Evolutionary conservation across 2,888 invertebrate genomes (phyloP).

Genomic region (Platycheirus albimanus): DNA sequence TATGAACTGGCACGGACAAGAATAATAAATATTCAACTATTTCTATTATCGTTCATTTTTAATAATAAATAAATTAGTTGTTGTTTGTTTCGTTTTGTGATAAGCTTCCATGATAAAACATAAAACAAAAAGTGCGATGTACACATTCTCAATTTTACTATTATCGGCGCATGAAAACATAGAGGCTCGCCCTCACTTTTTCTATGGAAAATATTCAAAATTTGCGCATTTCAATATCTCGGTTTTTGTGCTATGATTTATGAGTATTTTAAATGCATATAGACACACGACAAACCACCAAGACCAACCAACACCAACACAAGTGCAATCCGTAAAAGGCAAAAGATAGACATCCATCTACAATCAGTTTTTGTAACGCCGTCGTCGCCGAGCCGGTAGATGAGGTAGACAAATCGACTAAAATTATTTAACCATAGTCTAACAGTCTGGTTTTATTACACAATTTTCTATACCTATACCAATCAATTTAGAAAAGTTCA

Average conservation of each 20-base stretch:
- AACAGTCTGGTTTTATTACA: constrained; percentile 64
- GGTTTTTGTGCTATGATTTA: constrained; percentile 63
- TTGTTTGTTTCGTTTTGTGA: constrained; percentile 30
- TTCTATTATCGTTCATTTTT: not conserved
- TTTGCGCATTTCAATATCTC: constrained; percentile 71
- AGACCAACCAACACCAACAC: constrained; percentile 33
- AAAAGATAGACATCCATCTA: constrained; percentile 64
- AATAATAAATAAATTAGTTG: too few relatives aligned
- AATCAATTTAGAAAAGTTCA: constrained; percentile 37
- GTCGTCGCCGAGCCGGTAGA: constrained; percentile 66
- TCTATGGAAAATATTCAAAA: constrained; percentile 59
- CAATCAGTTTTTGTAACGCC: constrained; percentile 71
- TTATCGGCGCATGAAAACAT: constrained; percentile 65
- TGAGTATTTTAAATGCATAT: constrained; percentile 64
- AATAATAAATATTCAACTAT: constrained; percentile 6
- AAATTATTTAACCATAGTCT: constrained; percentile 57
- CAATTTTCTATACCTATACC: constrained; percentile 37
- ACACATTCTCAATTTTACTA: constrained; percentile 46
- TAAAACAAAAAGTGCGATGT: constrained; percentile 28
- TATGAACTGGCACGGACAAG: constrained; percentile 43
- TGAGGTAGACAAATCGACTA: constrained; percentile 67
- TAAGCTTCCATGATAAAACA: constrained; percentile 20
- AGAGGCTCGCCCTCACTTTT: constrained; percentile 73
- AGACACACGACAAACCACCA: constrained; percentile 24
- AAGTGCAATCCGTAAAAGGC: constrained; percentile 33